These are phyloP conservation scores for Pangasianodon gigas DNA, from an alignment of 2,113 vertebrate species.

Conservation along the genomic window DNA sequence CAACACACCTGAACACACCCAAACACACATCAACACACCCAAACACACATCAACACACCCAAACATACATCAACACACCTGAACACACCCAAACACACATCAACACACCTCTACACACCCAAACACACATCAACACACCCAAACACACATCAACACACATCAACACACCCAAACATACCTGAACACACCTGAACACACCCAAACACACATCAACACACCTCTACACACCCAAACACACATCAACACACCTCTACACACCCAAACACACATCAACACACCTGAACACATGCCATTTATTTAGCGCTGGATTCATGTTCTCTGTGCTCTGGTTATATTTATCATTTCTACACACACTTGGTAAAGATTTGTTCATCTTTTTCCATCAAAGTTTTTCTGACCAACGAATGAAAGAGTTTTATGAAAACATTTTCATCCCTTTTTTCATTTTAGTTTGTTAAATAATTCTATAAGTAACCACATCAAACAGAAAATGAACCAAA, in stretches of 20 bases:
- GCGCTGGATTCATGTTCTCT: neutral
- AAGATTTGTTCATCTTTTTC: neutral
- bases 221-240: accelerated
- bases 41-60: neutral
- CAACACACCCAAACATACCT: neutral
- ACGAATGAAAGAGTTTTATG: neutral
- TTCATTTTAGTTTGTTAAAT: neutral
- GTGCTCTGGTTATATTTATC: neutral
- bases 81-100: neutral
- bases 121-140: neutral
- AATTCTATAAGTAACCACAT: neutral
- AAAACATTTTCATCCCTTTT: neutral
- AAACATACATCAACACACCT: neutral
- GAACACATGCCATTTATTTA: no score
- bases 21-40: neutral
- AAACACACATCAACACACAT: accelerated
- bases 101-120: neutral
- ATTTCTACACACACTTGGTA: neutral
- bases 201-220: neutral
- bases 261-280: neutral
- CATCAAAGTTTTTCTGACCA: neutral
- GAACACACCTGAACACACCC: neutral
- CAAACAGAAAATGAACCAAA: no score
- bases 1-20: neutral
- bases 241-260: neutral